Conservation (phyloP, 2,113 vertebrate species). For the Apteryx owenii region DNA sequence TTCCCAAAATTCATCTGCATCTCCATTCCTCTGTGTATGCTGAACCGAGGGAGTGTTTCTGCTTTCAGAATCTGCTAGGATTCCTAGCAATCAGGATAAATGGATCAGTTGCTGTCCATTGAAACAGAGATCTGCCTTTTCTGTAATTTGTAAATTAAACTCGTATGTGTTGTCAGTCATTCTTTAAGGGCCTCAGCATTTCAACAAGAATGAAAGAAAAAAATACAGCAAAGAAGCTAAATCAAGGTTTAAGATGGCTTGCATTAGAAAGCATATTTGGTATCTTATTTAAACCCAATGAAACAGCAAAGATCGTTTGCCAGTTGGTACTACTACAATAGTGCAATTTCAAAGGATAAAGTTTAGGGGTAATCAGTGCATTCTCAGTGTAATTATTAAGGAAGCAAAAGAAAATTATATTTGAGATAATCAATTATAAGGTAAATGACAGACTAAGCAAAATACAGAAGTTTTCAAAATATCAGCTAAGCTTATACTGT, state of each 20-base stretch:
- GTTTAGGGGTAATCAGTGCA: not conserved
- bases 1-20: not conserved
- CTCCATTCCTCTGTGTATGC: not conserved
- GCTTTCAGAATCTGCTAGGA: not conserved
- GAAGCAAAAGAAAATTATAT: not conserved
- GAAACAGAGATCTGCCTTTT: not conserved
- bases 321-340: constrained; percentile 9
- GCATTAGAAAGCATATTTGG: constrained; percentile 54
- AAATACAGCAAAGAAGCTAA: constrained; percentile 16
- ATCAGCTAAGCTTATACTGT: not conserved
- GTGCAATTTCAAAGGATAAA: not conserved
- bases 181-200: constrained; percentile 6
- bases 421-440: not conserved
- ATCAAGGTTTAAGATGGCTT: constrained; percentile 8
- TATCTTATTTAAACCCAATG: constrained; percentile 25
- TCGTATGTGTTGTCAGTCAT: not conserved
- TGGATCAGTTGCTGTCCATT: not conserved
- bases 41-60: not conserved
- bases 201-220: not conserved
- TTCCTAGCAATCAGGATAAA: not conserved
- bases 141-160: not conserved
- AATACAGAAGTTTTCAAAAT: not conserved
- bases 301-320: constrained; percentile 44
- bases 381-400: constrained; percentile 16
- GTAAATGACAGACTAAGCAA: not conserved